Evolutionary conservation across 2,888 invertebrate genomes (phyloP).

Genomic region (Erebia palarica): DNA sequence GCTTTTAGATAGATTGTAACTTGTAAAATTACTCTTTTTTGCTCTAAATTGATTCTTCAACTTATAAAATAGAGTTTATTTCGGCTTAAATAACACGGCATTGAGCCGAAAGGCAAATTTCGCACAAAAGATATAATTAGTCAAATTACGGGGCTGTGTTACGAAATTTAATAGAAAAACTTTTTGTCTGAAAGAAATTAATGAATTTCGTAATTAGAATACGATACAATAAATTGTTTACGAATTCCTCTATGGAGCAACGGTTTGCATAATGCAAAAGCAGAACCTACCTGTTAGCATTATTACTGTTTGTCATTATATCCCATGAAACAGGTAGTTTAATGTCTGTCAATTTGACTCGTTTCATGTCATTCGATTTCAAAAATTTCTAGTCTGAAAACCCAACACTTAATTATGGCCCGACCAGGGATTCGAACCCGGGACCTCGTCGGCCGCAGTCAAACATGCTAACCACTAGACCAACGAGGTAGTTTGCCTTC

Average conservation of each 20-base stretch:
- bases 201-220: conserved; percentile 24
- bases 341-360: too few relatives aligned
- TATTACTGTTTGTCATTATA: too few relatives aligned
- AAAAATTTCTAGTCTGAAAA: too few relatives aligned
- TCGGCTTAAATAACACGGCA: background rate
- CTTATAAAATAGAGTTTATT: background rate
- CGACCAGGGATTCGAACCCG: too few relatives aligned
- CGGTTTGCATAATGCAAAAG: background rate
- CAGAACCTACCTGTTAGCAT: background rate
- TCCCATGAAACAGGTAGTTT: too few relatives aligned
- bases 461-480: too few relatives aligned
- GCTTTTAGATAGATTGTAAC: background rate
- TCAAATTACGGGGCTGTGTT: conserved; percentile 37
- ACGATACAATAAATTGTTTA: background rate
- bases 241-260: background rate
- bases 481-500: too few relatives aligned
- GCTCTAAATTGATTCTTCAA: conserved; percentile 8
- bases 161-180: conserved; percentile 38
- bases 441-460: too few relatives aligned
- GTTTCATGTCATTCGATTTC: too few relatives aligned
- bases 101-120: conserved; percentile 31
- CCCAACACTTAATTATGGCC: too few relatives aligned
- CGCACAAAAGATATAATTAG: conserved; percentile 36
- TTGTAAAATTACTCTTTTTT: background rate
- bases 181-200: conserved; percentile 30